phyloP scores from a whole-genome alignment of 2,888 invertebrate species.

The Drosophila buzzatii region DNA sequence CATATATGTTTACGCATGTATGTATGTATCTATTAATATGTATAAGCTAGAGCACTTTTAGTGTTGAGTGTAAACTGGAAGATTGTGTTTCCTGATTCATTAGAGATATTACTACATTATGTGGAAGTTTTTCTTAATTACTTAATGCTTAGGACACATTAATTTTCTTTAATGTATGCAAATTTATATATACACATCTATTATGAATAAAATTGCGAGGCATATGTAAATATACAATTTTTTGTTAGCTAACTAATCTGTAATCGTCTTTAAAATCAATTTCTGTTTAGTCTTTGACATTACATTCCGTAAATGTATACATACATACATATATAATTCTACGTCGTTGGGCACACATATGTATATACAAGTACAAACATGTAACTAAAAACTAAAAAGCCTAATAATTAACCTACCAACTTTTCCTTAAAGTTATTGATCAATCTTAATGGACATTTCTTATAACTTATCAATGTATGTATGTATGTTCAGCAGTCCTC shows the following conservation, averaged over 20 bases:
- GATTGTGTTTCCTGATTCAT: slow-evolving; percentile 8
- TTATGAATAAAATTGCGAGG: slow-evolving; percentile 60
- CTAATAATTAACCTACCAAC: background rate
- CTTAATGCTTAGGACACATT: slow-evolving; percentile 2
- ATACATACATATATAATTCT: background rate
- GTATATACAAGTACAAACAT: background rate
- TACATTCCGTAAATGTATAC: slow-evolving; percentile 20
- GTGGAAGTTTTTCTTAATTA: background rate
- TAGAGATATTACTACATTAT: background rate
- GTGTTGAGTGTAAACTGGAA: slow-evolving; percentile 27
- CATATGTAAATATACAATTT: slow-evolving; percentile 32
- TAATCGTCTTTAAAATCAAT: slow-evolving; percentile 45
- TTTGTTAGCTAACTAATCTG: slow-evolving; percentile 19
- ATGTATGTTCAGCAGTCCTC: background rate
- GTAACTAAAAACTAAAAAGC: background rate
- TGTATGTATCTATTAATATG: background rate
- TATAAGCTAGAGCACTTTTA: slow-evolving; percentile 34
- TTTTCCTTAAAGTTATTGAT: background rate
- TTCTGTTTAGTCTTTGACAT: slow-evolving; percentile 58
- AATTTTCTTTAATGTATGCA: slow-evolving; percentile 3
- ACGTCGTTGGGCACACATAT: no score
- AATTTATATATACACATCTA: slow-evolving; percentile 9
- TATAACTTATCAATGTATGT: background rate
- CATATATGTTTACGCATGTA: background rate
- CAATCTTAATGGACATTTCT: slow-evolving; percentile 6